Evolutionary conservation across 2,113 vertebrate genomes (phyloP).

Genomic region (Scomber scombrus): DNA sequence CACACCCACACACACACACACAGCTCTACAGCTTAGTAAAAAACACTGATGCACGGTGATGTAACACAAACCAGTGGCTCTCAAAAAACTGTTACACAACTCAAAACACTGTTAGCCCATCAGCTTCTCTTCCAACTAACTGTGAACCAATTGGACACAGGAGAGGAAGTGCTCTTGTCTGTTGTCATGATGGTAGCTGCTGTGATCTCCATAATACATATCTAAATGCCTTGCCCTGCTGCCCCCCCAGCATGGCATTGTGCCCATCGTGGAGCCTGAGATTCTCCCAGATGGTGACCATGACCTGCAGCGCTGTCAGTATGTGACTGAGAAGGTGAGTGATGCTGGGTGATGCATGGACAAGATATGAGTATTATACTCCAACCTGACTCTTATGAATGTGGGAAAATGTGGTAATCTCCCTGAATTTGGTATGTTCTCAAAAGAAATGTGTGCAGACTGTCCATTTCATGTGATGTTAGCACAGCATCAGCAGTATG

Average conservation of each 20-base stretch:
- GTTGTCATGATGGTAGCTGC: conserved; percentile 23
- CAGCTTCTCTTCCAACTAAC: neutral
- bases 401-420: too few relatives aligned
- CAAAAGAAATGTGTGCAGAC: too few relatives aligned
- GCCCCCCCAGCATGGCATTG: conserved; percentile 86
- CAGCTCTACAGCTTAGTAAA: neutral
- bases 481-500: too few relatives aligned
- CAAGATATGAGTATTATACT: too few relatives aligned
- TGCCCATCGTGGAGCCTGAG: conserved; percentile 92
- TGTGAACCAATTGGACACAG: conserved; percentile 9
- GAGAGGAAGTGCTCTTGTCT: conserved; percentile 28
- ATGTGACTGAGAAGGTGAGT: conserved; percentile 90
- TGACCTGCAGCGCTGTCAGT: conserved; percentile 89
- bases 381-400: too few relatives aligned
- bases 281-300: conserved; percentile 92
- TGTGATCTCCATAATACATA: neutral
- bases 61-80: neutral
- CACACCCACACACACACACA: too few relatives aligned
- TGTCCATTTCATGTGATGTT: too few relatives aligned
- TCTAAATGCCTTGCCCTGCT: neutral
- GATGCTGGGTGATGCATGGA: too few relatives aligned
- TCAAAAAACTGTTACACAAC: neutral
- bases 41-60: neutral
- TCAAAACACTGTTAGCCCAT: neutral
- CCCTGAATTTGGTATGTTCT: too few relatives aligned